Base-by-base conservation (phyloP, 1,140 invertebrate genomes). In the Leptinotarsa texana region DNA sequence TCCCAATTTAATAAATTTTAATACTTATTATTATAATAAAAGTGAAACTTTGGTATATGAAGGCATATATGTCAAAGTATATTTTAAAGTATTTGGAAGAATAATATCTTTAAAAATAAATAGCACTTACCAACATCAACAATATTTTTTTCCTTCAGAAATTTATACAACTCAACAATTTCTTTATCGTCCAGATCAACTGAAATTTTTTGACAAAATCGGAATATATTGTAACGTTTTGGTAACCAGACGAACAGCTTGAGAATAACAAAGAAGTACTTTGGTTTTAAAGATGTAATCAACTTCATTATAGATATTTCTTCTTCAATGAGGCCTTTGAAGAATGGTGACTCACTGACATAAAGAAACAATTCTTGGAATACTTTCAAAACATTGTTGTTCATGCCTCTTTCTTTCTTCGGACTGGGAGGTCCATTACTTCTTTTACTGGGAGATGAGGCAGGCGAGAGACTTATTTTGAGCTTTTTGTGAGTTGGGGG, bases 221-320 rank as follows among this genome's bases (percentile, higher is more conserved):
- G 66, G n/a, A 73, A 73, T 24, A 74, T 66, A 62, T 75, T 78
- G 66, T 73, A 75, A 70, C 74, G 75, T 18, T 21, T 49, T 49
- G 42, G 65, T 42, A 73, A 63, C 69, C 71, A 75, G 17, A 73
- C 33, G 22, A 47, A 78, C 15, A 78, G 42, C 70, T 78, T 78
- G 57, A 75, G 48, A 49, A 72, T 49, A 65, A 75, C 65, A 69
- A 70, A 78, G 11, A 62, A 57, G 27, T 73, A 70, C 57, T 51
- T 48, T 57, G n/a, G n/a, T 11, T 57, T 22, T 2, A 6, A n/a
- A 18, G 69, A 22, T 70, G 17, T 49, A 21, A 70, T 51, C 13
- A 24, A n/a, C 15, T 18, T 57, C 17, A 57, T 24, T 13, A 57
- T 49, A 15, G 33, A 13, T 17, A 15, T 57, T 61, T 49, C 69